Percentiles rank a stretch among this genome's conserved stretches.
These are phyloP conservation scores for Umimayanthus kanabou DNA, from an alignment of 92 coral and sea anemone genomes.

Conservation along the genomic window DNA sequence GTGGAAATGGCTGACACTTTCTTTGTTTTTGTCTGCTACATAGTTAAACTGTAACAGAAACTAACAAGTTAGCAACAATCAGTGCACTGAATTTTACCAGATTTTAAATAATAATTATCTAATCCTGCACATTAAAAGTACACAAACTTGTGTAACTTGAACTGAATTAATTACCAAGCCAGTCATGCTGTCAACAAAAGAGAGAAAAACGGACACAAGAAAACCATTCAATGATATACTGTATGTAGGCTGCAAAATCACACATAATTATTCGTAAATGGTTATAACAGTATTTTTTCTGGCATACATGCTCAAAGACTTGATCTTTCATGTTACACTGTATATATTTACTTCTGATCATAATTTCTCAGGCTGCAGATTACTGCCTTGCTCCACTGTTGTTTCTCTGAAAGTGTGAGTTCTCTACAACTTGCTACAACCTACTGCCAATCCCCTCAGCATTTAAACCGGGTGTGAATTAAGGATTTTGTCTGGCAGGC, in stretches of 20 bases:
- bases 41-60: not conserved
- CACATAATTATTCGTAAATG: no score
- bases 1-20: not conserved
- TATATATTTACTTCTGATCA: no score
- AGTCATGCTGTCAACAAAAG: no score
- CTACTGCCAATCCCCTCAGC: not conserved
- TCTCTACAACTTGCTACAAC: not conserved
- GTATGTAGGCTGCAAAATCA: no score
- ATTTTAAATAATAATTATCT: no score
- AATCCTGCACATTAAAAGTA: no score
- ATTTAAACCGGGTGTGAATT: no score
- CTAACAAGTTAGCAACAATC: not conserved
- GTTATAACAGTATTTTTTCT: not conserved
- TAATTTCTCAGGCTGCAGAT: not conserved
- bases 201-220: not conserved
- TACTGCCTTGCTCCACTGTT: no score
- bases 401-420: not conserved
- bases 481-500: no score
- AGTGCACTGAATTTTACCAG: no score
- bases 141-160: no score
- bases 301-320: not conserved
- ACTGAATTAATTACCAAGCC: no score
- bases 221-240: not conserved
- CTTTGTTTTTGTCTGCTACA: not conserved
- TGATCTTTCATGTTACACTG: not conserved